Evolutionary conservation across 2,888 invertebrate species (phyloP), one percentile per base, ranked within the genome.

Genomic region (Lypha dubia): DNA sequence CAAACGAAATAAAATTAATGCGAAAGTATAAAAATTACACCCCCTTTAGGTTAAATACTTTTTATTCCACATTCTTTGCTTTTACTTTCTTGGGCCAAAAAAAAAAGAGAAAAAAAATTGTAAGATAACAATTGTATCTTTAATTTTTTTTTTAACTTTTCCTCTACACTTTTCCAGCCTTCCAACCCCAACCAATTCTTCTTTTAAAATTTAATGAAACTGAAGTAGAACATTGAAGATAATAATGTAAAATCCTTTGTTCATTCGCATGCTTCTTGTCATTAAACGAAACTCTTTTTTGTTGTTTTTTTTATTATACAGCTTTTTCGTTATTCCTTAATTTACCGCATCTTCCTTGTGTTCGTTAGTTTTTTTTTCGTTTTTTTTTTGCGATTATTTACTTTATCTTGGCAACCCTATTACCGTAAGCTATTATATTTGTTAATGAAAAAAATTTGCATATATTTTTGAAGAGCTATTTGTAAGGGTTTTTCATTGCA

Each of bases 381-480:
- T n/a, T 46, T 74, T 56, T 32, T 32, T 3, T 32, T 32, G 46
- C 17, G 5, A 22, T 46, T 44, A 49, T 60, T 63, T 65, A 22
- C 15, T 38, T 56, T 62, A 53, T 58, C 49, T 35, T 81, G 77
- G 81, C 81, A 77, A 81, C 80, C 63, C 80, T 79, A 63, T 74
- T 76, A 68, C 53, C 53, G 44, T 68, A 62, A 73, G 60, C 68
- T 68, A 70, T 84, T 77, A 81, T 77, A 56, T 58, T 73, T 77
- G 73, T 84, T 84, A 84, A 84, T 80, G 80, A 71, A 83, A 77
- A 81, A 82, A 73, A 81, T 81, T 77, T 79, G 77, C 81, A 84
- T 81, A 70, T 79, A 63, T 74, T 70, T 62, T 53, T 32, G n/a
- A n/a, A 28, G 70, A 35, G 63, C 44, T 44, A 11, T 79, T 83